Conservation (phyloP, 1,140 invertebrate species). For the Carposina sasakii region DNA sequence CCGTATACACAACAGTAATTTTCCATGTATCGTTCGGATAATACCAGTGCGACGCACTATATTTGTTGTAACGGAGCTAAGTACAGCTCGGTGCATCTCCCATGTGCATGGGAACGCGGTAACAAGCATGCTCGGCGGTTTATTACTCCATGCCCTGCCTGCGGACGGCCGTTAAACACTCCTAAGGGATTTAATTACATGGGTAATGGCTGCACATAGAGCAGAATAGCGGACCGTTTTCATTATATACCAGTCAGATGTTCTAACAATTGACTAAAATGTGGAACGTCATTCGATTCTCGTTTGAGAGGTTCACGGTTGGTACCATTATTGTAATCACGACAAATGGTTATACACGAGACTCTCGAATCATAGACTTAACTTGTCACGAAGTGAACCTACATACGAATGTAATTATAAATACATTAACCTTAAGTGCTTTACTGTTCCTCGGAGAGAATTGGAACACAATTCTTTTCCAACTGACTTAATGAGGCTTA, state of each 20-base stretch:
- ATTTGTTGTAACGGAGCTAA: slow-evolving; percentile 60
- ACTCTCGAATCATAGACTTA: slow-evolving; percentile 23
- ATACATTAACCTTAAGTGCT: slow-evolving; percentile 55
- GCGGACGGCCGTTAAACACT: slow-evolving; percentile 39
- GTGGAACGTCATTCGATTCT: slow-evolving; percentile 37
- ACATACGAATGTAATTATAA: slow-evolving; percentile 57
- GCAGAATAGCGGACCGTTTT: slow-evolving; percentile 29
- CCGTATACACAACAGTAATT: slow-evolving; percentile 53
- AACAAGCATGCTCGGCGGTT: slow-evolving; percentile 22
- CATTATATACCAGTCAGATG: slow-evolving; percentile 30
- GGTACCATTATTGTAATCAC: slow-evolving; percentile 47
- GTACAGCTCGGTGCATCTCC: slow-evolving; percentile 41
- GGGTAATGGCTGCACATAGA: slow-evolving; percentile 30
- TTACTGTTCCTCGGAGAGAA: slow-evolving; percentile 39
- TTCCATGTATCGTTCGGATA: slow-evolving; percentile 54
- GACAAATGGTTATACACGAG: slow-evolving; percentile 31
- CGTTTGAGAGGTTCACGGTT: slow-evolving; percentile 43
- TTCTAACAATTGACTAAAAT: slow-evolving; percentile 10
- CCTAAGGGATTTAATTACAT: slow-evolving; percentile 51
- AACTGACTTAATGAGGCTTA: slow-evolving; percentile 35
- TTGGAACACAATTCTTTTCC: slow-evolving; percentile 40
- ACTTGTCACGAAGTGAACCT: slow-evolving; percentile 43
- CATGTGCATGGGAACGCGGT: slow-evolving; percentile 48
- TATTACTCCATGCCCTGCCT: slow-evolving; percentile 34
- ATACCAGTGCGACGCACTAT: slow-evolving; percentile 52